Base-by-base conservation (phyloP, 1,140 invertebrate genomes). In the Drosophila pseudoananassae region DNA sequence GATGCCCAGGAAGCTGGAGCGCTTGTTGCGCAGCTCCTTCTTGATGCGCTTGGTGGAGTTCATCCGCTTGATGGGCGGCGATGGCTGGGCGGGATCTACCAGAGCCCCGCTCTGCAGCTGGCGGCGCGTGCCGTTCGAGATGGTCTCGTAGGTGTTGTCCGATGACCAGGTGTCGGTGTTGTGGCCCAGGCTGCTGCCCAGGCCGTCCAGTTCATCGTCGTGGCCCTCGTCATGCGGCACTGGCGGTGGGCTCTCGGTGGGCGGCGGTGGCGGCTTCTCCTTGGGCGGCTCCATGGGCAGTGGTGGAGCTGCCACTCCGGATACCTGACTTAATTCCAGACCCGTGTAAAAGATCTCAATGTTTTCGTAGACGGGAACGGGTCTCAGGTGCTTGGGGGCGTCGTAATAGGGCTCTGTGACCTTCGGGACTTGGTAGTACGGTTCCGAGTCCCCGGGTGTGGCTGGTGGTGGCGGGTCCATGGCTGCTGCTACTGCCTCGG, bases 1-100 rank as follows among this genome's bases (percentile, higher is more conserved):
- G 70, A 97, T 95, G 31, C 97, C 97, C 14, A 98, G 92, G 84
- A 98, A 98, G 91, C 96, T 96, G 17, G 96, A 97, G 7, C 97
- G 94, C 77, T 97, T 96, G 77, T 95, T 96, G 8, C 96, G 93
- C 23, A 97, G 93, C 90, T 98, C 97, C 85, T 97, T 97, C 80
- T 97, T 97, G 54, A 98, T 97, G 56, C 96, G 94, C 57, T 96
- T 96, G 1, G 96, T 96, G 1, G 96, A 97, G 79, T 96, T 97
- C 49, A 96, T 93, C 59, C 96, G 93, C 78, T 95, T 95, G 51
- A 96, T 93, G 47, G 95, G 94, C 53, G 90, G 89, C 46, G 84
- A 89, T 29, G 76, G 87, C 52, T 87, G 91, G 20, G 61, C 76
- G 52, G 74, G 46, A 2, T 66, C 43, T 52, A 51, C 15, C 45